phyloP scores from a whole-genome alignment of 2,797 vertebrate genomes.

The Alcedo quadribrachys region DNA sequence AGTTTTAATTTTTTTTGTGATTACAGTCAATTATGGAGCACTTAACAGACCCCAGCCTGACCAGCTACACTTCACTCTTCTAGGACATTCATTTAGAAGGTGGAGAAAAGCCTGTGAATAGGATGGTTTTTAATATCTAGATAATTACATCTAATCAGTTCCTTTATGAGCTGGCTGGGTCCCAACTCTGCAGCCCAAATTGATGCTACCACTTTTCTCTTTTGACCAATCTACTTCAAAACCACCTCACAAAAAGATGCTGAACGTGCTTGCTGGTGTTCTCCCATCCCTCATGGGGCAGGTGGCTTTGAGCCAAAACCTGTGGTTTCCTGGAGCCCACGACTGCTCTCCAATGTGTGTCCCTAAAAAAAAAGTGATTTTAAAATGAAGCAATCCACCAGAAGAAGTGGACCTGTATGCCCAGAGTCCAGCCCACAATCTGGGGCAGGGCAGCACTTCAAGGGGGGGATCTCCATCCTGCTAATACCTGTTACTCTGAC shows the following conservation, averaged over 20 bases:
- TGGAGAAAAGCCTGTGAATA: neutral
- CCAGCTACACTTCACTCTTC: neutral
- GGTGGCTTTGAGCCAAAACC: constrained; percentile 7
- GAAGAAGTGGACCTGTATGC: neutral
- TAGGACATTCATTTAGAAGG: neutral
- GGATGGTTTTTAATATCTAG: constrained; percentile 15
- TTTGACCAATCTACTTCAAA: constrained; percentile 22
- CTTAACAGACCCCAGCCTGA: neutral
- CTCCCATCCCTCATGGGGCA: neutral
- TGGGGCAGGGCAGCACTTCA: neutral
- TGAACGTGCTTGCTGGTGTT: neutral
- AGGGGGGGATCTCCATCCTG: neutral
- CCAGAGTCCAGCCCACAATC: neutral
- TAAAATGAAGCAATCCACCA: neutral
- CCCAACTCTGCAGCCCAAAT: constrained; percentile 18
- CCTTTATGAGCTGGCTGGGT: constrained; percentile 18
- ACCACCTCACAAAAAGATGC: neutral
- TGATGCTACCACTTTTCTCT: neutral
- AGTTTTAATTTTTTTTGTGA: neutral
- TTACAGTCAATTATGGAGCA: neutral
- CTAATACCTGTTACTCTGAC: neutral
- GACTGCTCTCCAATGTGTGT: neutral
- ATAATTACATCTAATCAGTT: constrained; percentile 32
- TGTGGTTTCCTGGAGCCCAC: neutral
- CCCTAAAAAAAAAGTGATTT: neutral